A percentile compares a stretch with the other conserved stretches of the same genome.
These are phyloP conservation scores for Thelaira solivaga DNA, from an alignment of 2,888 invertebrate genomes.

Conservation along the genomic window DNA sequence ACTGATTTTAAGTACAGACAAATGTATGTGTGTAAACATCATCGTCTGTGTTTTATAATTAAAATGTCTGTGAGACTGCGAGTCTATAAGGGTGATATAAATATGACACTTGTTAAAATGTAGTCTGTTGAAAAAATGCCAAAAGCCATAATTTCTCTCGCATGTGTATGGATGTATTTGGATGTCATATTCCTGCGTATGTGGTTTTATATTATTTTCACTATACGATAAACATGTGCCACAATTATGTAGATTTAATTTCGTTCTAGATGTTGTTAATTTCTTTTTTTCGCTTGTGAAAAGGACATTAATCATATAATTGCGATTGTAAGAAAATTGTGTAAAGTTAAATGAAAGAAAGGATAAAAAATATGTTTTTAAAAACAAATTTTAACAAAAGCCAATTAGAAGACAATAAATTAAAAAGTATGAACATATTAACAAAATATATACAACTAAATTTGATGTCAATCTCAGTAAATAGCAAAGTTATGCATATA, in stretches of 20 bases:
- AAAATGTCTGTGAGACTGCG: background rate
- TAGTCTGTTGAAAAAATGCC: constrained; percentile 3
- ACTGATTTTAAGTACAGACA: background rate
- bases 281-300: background rate
- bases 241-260: background rate
- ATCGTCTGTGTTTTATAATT: background rate
- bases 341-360: background rate
- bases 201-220: constrained; percentile 8
- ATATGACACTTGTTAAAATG: constrained; percentile 41
- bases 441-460: too few relatives aligned
- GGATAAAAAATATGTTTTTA: background rate
- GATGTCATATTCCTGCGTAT: too few relatives aligned
- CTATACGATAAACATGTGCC: background rate
- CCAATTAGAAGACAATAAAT: constrained; percentile 35
- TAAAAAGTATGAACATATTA: too few relatives aligned
- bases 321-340: constrained; percentile 33
- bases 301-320: constrained; percentile 56
- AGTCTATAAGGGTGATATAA: background rate
- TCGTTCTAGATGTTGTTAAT: background rate
- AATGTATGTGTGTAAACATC: background rate
- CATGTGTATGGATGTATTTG: background rate
- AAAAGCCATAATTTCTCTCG: too few relatives aligned
- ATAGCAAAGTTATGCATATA: too few relatives aligned
- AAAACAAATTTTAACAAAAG: background rate
- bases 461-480: too few relatives aligned